These are phyloP conservation scores for Popillia japonica DNA, from an alignment of 1,140 invertebrate genomes.

Conservation along the genomic window DNA sequence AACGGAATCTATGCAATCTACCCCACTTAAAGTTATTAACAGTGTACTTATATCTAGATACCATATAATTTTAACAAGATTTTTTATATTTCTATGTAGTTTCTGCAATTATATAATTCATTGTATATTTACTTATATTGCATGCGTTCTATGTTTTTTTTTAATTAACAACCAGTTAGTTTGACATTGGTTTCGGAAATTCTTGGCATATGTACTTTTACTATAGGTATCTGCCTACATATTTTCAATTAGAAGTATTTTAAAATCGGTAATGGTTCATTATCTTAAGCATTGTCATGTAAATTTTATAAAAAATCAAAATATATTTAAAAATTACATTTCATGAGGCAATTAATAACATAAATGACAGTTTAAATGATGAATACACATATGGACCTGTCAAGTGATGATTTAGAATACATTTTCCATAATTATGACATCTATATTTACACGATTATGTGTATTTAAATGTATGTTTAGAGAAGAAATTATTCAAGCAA, in stretches of 20 bases:
- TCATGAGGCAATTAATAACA: no score
- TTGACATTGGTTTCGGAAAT: conserved; percentile 30
- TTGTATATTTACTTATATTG: background rate
- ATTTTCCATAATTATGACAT: no score
- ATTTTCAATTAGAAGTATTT: background rate
- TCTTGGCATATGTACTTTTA: conserved; percentile 1
- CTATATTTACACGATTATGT: no score
- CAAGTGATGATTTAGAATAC: no score
- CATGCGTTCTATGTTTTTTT: background rate
- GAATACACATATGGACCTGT: no score
- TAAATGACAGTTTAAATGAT: no score
- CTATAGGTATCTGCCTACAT: background rate
- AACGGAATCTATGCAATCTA: background rate
- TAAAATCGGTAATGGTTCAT: conserved; percentile 20
- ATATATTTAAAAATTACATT: no score
- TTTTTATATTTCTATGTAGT: background rate
- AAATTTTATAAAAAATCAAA: no score
- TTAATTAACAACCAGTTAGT: background rate
- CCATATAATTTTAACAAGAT: background rate
- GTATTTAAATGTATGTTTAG: no score
- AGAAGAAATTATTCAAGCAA: no score
- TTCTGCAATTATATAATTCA: conserved; percentile 19
- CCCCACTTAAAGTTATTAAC: conserved; percentile 3
- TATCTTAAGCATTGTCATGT: background rate
- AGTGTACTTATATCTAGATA: background rate